Evolutionary conservation across 23 tunicate species (phyloP), one percentile per base, ranked within the genome.

Genomic region (Halocynthia aurantium): DNA sequence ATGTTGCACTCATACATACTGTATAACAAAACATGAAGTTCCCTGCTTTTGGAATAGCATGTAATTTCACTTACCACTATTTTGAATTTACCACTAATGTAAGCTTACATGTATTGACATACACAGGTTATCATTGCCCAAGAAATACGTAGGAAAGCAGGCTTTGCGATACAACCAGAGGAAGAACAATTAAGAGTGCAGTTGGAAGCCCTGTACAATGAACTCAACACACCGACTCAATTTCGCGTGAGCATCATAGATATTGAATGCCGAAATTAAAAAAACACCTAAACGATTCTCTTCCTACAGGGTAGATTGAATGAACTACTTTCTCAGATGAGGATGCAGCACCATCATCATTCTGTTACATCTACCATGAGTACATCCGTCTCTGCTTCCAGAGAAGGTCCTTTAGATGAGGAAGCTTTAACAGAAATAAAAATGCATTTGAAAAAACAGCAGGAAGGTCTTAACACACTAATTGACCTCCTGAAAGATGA

Each of bases 141-240:
- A 77, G 99, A 94, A 82, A 81, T 88, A 52, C 49, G 56, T 44
- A 82, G 99, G 20, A 94, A 94, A 78, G 76, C 93, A 0, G 99
- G 99, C n/a, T 78, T 81, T 68, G 99, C 99, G 15, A 94, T 94
- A 55, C 99, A 94, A 85, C 82, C 85, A 6, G 99, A 94, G 61
- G 99, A 94, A 77, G 99, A 94, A 57, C 88, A 85, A 57, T 69
- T 94, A 17, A 75, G 96, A 15, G 99, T 89, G 15, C 88, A 80
- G 18, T 83, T 94, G 19, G 99, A 94, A 51, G 77, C 85, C 10
- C 52, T 94, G 15, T 72, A 51, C 56, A 89, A 84, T 52, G 84
- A 94, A 77, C 55, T 94, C 18, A 89, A 77, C 53, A 87, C 95
- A 12, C 99, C 99, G 5, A 84, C 85, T 6, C 95, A 94, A 65